Conservation (phyloP, 1,140 invertebrate species). For the Leptoteleia sp. region DNA sequence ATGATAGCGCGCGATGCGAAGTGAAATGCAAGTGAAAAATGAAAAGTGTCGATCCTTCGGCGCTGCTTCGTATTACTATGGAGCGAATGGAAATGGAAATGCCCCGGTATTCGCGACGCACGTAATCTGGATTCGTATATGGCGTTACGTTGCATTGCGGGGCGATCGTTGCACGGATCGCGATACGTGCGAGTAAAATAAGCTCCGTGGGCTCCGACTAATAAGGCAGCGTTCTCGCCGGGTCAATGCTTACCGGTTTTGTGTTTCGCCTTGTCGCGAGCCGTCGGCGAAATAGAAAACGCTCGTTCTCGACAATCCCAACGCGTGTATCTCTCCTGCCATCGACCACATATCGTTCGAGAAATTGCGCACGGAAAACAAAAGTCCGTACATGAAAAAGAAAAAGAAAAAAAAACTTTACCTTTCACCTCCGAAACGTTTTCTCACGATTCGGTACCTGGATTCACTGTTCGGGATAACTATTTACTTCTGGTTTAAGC, state of each 20-base stretch:
- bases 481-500: too few species aligned
- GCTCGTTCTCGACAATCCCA: conserved; percentile 60
- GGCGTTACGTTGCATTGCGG: conserved; percentile 57
- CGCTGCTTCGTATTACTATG: conserved; percentile 19
- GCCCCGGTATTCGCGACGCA: conserved; percentile 38
- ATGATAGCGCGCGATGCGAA: background rate
- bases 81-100: conserved; percentile 40
- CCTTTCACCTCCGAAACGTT: conserved; percentile 49
- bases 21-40: conserved; percentile 1
- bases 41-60: conserved; percentile 7
- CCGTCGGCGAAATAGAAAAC: conserved; percentile 68
- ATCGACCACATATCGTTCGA: conserved; percentile 57
- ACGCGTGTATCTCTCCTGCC: conserved; percentile 51
- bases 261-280: conserved; percentile 70
- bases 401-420: conserved; percentile 41
- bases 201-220: conserved; percentile 71
- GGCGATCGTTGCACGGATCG: conserved; percentile 61
- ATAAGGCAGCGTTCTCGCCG: conserved; percentile 76
- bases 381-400: conserved; percentile 20
- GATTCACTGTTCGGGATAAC: background rate
- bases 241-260: conserved; percentile 80
- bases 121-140: conserved; percentile 59
- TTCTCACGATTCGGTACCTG: conserved; percentile 49
- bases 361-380: conserved; percentile 48
- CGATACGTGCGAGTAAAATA: conserved; percentile 71